A percentile compares a stretch with the other conserved stretches of the same genome.
Conservation (phyloP, 1,140 invertebrate species). For the Macrosteles quadrilineatus region DNA sequence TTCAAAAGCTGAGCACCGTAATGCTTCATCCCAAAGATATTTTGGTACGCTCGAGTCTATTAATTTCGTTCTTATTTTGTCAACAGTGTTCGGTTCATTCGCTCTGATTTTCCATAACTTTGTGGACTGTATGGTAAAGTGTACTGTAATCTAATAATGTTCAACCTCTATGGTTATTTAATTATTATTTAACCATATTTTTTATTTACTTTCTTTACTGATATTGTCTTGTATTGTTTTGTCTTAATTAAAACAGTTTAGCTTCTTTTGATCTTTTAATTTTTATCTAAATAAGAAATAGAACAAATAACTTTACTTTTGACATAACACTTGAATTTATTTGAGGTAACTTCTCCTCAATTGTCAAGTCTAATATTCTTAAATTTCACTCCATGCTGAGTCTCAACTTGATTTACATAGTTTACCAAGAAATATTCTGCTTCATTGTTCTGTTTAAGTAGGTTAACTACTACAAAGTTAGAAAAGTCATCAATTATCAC, state of each 20-base stretch:
- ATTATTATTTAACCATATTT: too few relatives aligned
- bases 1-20: constrained; percentile 30
- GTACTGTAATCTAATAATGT: constrained; percentile 41
- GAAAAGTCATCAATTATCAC: constrained; percentile 28
- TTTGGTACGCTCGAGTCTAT: constrained; percentile 40
- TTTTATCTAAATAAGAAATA: too few relatives aligned
- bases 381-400: constrained; percentile 13
- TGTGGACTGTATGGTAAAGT: constrained; percentile 45
- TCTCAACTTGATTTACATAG: constrained; percentile 14
- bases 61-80: too few relatives aligned
- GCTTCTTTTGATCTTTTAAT: too few relatives aligned
- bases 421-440: constrained; percentile 16
- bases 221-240: too few relatives aligned
- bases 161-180: too few relatives aligned
- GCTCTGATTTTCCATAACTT: constrained; percentile 48
- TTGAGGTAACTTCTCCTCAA: constrained; percentile 33
- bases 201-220: too few relatives aligned
- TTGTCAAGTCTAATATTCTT: constrained; percentile 31
- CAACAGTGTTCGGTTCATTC: constrained; percentile 46
- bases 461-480: constrained; percentile 11
- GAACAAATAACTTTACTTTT: constrained; percentile 44
- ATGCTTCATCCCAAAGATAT: constrained; percentile 46
- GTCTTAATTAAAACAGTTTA: too few relatives aligned
- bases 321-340: constrained; percentile 38
- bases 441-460: constrained; percentile 8